phyloP scores from a whole-genome alignment of 2,888 invertebrate species.

The Noctua fimbriata region DNA sequence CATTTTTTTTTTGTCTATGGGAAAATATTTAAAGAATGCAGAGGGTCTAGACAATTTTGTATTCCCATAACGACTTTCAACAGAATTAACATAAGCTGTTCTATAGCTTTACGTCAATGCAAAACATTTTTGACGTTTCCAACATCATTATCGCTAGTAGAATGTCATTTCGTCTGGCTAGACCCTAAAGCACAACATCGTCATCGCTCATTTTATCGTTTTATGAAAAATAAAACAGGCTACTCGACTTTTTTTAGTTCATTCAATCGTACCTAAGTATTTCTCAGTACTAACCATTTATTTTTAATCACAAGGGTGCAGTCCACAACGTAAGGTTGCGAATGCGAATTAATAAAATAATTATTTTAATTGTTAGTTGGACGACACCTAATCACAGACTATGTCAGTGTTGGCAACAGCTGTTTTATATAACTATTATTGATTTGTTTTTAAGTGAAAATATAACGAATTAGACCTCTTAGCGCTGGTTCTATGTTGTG shows the following conservation, averaged over 20 bases:
- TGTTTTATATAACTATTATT: conserved; percentile 18
- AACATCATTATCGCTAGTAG: not conserved
- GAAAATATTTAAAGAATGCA: not conserved
- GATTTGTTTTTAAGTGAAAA: not conserved
- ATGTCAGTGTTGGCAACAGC: conserved; percentile 17
- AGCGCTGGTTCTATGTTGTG: not conserved
- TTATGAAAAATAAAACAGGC: not conserved
- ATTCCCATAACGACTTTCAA: not conserved
- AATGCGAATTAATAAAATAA: conserved; percentile 31
- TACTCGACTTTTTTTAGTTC: not conserved
- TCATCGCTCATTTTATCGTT: not conserved
- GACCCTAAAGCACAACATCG: not conserved
- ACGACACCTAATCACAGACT: conserved; percentile 24
- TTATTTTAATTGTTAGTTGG: conserved; percentile 26
- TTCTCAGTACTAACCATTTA: not conserved
- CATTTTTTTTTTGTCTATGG: not conserved
- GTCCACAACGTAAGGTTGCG: not conserved
- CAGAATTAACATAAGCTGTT: not conserved
- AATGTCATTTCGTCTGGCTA: not conserved
- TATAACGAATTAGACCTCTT: not conserved
- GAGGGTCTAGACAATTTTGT: not conserved
- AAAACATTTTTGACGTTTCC: not conserved
- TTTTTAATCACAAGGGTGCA: not conserved
- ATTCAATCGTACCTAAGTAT: not conserved
- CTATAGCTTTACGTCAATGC: not conserved